Base-by-base conservation (phyloP, 2,113 vertebrate genomes). In the Pipra filicauda region DNA sequence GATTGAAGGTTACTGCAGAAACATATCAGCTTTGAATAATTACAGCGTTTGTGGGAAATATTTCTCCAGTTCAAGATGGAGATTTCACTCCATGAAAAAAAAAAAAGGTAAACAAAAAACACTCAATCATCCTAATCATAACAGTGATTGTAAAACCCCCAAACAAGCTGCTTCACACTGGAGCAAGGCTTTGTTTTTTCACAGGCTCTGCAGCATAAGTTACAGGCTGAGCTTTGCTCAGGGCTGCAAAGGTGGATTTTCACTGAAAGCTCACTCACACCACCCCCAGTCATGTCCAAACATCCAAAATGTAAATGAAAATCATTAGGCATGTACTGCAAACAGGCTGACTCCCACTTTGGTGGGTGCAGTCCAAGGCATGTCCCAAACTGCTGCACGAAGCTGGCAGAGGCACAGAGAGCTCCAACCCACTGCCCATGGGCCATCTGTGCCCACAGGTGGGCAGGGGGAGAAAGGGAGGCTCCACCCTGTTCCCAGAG, bases 401-500 rank as follows among this genome's bases (percentile, higher is more conserved):
- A 85, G 77, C 11, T 96, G 95, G 95, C 94, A 94, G 81, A 54
- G 15, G 76, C 57, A 33, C 80, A 71, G 48, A 18, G 55, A 88
- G 86, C 91, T 72, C 73, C 41, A 3, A 35, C 80, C 80, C 44
- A 0, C 84, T 93, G 93, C 89, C 96, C 93, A 79, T 11, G 21
- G 1, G 91, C 93, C 95, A 97, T 96, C 93, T 96, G 95, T 35
- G 67, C 89, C 91, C 91, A 88, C 93, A 95, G 84, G 87, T 95
- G 95, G 95, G 74, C 35, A 93, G 0, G 48, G 61, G 11, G 71
- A 80, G 85, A 94, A 96, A 93, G 85, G 19, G 33, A 71, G 10
- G 44, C 39, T 79, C 95, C 91, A 70, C 82, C 89, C 91, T 69
- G 58, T 37, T 95, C 95, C 91, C 95, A 90, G 54, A 75, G 86